These are phyloP conservation scores for Columba guinea DNA, from an alignment of 2,797 vertebrate genomes.

Conservation along the genomic window DNA sequence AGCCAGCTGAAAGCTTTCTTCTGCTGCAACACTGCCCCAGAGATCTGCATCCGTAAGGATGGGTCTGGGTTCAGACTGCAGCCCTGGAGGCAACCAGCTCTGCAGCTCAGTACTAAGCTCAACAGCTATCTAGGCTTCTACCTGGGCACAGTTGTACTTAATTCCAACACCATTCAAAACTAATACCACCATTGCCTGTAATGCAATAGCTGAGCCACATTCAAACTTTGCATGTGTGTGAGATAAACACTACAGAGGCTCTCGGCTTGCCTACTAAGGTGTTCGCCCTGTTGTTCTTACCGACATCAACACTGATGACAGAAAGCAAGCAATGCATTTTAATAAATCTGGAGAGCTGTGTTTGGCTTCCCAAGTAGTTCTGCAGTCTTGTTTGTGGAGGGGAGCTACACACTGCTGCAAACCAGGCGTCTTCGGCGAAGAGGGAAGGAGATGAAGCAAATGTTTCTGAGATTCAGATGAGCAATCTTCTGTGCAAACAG, in stretches of 20 bases:
- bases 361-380: background rate
- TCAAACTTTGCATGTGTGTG: background rate
- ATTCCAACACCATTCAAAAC: background rate
- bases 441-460: background rate
- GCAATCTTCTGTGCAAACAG: background rate
- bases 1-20: background rate
- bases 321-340: background rate
- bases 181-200: background rate
- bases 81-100: background rate
- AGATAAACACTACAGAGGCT: background rate
- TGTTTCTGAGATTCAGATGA: background rate
- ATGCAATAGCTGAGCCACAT: background rate
- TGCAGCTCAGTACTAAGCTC: background rate
- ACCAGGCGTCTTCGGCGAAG: fast-evolving
- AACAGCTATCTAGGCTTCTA: background rate
- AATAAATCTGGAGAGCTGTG: background rate
- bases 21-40: background rate
- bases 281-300: background rate
- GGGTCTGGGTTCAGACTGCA: background rate
- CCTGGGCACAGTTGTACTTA: background rate
- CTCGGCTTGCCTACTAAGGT: background rate
- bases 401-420: background rate
- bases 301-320: background rate
- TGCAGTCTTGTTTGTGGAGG: background rate
- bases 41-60: background rate